A percentile compares a stretch with the other conserved stretches of the same genome.
Evolutionary conservation across 2,113 vertebrate genomes (phyloP).

Genomic region (Passer domesticus): DNA sequence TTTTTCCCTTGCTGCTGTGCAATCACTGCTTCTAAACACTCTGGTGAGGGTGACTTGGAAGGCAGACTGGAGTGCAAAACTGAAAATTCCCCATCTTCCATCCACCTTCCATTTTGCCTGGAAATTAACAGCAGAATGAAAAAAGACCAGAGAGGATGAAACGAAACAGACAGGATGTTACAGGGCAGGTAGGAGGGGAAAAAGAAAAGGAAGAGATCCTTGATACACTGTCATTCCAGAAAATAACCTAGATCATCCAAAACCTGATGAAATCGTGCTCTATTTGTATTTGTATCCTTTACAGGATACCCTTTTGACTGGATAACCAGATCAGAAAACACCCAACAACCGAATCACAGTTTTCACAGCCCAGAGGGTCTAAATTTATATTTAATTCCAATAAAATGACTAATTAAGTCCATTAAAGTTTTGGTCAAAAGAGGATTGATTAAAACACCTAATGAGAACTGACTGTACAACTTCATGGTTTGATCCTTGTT

Average conservation of each 20-base stretch:
- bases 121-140: not conserved
- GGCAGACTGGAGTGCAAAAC: not conserved
- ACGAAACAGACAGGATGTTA: not conserved
- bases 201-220: not conserved
- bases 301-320: not conserved
- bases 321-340: not conserved
- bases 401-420: not conserved
- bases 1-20: not conserved
- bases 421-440: not conserved
- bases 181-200: not conserved
- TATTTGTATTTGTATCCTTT: not conserved
- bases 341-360: not conserved
- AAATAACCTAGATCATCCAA: not conserved
- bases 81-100: not conserved
- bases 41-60: not conserved
- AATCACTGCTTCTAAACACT: not conserved
- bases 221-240: not conserved
- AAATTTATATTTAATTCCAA: not conserved
- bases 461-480: not conserved
- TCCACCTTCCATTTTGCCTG: not conserved
- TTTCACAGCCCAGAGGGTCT: not conserved
- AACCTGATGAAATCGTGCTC: not conserved
- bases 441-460: not conserved
- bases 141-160: not conserved
- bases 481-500: not conserved